Conservation (phyloP, 2,113 vertebrate species). For the Monarcha castaneiventris region DNA sequence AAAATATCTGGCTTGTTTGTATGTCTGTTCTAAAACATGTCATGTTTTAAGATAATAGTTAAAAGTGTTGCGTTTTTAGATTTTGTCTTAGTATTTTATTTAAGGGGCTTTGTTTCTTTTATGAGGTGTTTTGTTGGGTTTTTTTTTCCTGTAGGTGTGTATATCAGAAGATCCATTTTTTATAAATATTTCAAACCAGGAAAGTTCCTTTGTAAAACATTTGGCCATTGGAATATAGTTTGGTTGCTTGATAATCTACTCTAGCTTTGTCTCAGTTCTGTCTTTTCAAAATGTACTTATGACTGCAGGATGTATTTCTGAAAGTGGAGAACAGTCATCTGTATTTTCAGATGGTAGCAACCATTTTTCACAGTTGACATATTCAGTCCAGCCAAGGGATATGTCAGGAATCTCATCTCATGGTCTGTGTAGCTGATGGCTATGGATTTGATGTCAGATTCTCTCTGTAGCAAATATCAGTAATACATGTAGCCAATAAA, state of each 20-base stretch:
- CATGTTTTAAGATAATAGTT: background rate
- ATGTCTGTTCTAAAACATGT: background rate
- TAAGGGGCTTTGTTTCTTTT: background rate
- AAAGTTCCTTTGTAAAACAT: background rate
- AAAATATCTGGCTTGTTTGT: background rate
- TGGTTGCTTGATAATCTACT: background rate
- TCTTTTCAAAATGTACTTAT: background rate
- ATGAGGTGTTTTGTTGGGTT: background rate
- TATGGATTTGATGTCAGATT: conserved; percentile 1
- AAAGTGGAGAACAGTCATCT: background rate
- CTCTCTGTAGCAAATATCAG: background rate
- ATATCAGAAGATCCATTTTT: background rate
- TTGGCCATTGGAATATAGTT: background rate
- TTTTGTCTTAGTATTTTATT: background rate
- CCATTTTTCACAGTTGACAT: background rate
- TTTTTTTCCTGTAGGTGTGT: background rate
- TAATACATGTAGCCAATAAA: background rate
- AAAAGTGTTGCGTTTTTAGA: background rate
- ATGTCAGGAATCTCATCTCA: background rate
- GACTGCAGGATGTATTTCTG: background rate
- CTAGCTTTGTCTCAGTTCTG: background rate
- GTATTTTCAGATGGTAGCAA: background rate
- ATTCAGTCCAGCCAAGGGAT: background rate
- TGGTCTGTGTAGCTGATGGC: background rate
- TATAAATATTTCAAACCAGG: background rate